Conservation (phyloP, 2,113 vertebrate species). For the Atlantisia rogersi region DNA sequence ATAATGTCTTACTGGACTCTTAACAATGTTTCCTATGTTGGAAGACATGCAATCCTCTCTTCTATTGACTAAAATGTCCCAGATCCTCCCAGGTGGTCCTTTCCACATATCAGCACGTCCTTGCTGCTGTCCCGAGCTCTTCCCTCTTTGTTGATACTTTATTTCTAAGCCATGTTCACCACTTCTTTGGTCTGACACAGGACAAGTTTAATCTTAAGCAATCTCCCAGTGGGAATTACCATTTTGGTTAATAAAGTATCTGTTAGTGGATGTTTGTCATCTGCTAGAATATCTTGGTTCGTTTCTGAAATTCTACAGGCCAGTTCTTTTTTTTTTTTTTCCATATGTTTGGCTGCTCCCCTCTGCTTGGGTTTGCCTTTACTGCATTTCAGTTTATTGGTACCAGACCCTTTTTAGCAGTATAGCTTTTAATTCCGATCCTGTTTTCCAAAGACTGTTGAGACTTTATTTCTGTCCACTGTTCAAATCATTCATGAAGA, state of each 20-base stretch:
- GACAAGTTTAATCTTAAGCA: background rate
- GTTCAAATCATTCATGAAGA: background rate
- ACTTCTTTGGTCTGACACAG: background rate
- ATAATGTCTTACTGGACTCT: background rate
- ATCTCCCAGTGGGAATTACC: background rate
- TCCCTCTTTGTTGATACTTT: background rate
- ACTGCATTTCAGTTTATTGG: background rate
- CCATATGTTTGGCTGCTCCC: background rate
- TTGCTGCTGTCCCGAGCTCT: background rate
- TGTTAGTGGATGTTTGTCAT: background rate
- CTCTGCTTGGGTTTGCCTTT: background rate
- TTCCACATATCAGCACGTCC: background rate
- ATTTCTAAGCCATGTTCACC: rapidly evolving
- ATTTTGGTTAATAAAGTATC: background rate
- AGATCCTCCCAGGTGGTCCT: background rate
- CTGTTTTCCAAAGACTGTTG: background rate
- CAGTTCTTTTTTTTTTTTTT: background rate
- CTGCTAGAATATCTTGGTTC: background rate
- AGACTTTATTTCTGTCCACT: background rate
- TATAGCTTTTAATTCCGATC: background rate
- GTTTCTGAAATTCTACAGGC: background rate
- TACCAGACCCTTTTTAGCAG: background rate
- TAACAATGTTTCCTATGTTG: background rate
- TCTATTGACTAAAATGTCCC: background rate
- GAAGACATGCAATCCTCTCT: background rate